phyloP scores from a whole-genome alignment of 1,140 invertebrate species.

The Archivesica marissinica region DNA sequence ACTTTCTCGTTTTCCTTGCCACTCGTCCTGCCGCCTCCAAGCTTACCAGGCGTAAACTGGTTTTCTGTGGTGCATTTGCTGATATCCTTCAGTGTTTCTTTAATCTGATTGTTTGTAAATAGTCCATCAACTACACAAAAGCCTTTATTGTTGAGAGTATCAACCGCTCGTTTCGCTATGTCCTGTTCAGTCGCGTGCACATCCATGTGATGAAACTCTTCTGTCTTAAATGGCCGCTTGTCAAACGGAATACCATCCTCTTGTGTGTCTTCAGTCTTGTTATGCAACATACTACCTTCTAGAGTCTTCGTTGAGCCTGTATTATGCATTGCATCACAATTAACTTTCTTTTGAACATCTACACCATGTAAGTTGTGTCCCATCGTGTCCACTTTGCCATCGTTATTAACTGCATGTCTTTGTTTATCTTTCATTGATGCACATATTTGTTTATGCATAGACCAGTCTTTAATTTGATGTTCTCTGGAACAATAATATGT shows the following conservation, averaged over 20 bases:
- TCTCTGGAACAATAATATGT: conserved; percentile 46
- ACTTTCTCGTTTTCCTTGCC: conserved; percentile 36
- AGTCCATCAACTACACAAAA: conserved; percentile 97
- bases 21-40: conserved; percentile 58
- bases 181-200: neutral
- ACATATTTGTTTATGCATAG: conserved; percentile 29
- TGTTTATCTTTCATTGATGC: neutral
- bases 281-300: neutral
- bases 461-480: conserved; percentile 52
- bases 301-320: neutral
- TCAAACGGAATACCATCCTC: conserved; percentile 22
- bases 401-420: neutral
- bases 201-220: neutral
- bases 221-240: neutral
- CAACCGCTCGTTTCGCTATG: conserved; percentile 24
- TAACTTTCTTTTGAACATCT: neutral
- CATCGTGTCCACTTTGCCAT: neutral
- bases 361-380: neutral
- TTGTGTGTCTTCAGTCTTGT: neutral
- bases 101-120: conserved; percentile 90
- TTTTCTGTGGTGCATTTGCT: conserved; percentile 79
- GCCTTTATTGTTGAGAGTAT: conserved; percentile 41
- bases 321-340: conserved; percentile 40
- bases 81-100: conserved; percentile 94
- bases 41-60: conserved; percentile 64